Conservation (phyloP, 1,140 invertebrate species). For the Adelges cooleyi region DNA sequence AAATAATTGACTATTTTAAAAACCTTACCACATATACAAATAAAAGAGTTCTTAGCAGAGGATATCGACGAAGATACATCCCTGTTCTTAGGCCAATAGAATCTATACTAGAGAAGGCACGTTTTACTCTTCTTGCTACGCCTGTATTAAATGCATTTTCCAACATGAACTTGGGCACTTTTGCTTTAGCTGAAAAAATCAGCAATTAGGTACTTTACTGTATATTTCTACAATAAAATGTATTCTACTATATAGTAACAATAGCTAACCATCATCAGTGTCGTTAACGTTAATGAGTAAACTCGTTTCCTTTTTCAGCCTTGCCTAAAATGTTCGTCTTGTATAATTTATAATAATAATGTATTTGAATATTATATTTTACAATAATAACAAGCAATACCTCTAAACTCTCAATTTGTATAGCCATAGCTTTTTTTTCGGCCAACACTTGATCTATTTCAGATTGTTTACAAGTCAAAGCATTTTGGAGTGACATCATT, state of each 20-base stretch:
- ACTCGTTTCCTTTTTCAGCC: conserved; percentile 34
- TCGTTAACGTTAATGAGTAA: conserved; percentile 48
- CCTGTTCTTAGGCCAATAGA: conserved; percentile 63
- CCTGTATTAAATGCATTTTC: conserved; percentile 67
- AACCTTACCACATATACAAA: conserved; percentile 56
- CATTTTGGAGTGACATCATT: conserved; percentile 16
- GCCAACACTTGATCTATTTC: not conserved
- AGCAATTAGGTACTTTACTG: too few relatives aligned
- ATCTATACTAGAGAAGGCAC: conserved; percentile 65
- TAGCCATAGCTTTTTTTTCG: conserved; percentile 3
- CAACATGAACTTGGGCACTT: conserved; percentile 57
- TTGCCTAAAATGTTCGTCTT: conserved; percentile 34
- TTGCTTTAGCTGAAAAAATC: conserved; percentile 46
- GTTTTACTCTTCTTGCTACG: conserved; percentile 63
- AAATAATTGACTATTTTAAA: conserved; percentile 7
- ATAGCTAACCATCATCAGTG: conserved; percentile 48
- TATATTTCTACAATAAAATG: too few relatives aligned
- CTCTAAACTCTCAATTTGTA: conserved; percentile 1
- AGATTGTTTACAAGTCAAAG: conserved; percentile 1
- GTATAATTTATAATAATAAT: too few relatives aligned
- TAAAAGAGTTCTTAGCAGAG: conserved; percentile 64
- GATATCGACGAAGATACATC: conserved; percentile 67
- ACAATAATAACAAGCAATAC: too few relatives aligned
- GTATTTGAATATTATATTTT: too few relatives aligned
- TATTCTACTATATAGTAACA: not conserved